Conservation (phyloP, 2,888 invertebrate species). For the Eristalis arbustorum region DNA sequence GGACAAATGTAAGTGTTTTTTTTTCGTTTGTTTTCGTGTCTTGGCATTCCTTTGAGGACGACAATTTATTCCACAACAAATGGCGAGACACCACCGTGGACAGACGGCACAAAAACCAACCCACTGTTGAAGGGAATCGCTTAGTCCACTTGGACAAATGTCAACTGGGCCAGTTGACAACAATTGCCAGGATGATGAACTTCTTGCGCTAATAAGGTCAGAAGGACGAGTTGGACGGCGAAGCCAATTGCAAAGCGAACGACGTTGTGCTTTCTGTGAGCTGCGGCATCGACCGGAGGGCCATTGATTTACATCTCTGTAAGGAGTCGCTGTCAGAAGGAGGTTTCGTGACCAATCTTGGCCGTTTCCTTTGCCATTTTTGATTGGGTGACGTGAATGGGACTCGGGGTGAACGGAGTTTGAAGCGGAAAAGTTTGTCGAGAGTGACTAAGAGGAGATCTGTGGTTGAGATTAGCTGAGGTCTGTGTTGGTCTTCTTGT, state of each 20-base stretch:
- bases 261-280: neutral
- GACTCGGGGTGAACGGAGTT: neutral
- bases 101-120: neutral
- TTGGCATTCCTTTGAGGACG: slow-evolving; percentile 15
- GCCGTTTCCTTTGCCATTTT: neutral
- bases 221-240: neutral
- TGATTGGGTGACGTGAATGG: neutral
- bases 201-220: slow-evolving; percentile 29
- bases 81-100: neutral
- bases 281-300: neutral
- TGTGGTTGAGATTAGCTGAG: neutral
- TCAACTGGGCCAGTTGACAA: slow-evolving; percentile 51
- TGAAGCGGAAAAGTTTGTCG: neutral
- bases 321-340: slow-evolving; percentile 1
- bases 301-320: slow-evolving; percentile 40
- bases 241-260: neutral
- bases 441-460: neutral
- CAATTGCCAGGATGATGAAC: slow-evolving; percentile 56
- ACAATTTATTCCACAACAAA: slow-evolving; percentile 51
- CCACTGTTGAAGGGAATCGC: slow-evolving; percentile 2
- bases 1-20: slow-evolving; percentile 36
- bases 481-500: neutral
- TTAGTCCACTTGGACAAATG: slow-evolving; percentile 52
- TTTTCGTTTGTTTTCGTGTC: neutral
- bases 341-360: neutral